Evolutionary conservation across 2,113 vertebrate genomes (phyloP).

Genomic region (Catagonus wagneri): DNA sequence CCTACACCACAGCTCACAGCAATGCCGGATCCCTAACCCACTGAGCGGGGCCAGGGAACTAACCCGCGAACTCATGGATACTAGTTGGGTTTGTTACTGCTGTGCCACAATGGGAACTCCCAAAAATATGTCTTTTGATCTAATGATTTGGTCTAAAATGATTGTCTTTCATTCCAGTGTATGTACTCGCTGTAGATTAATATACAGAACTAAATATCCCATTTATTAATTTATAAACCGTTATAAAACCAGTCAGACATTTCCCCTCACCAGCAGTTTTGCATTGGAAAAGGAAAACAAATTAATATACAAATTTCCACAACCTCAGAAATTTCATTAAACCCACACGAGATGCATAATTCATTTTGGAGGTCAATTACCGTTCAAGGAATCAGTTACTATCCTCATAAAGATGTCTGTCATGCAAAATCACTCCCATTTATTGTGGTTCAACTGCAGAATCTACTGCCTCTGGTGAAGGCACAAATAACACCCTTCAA

Average conservation of each 20-base stretch:
- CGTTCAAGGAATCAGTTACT: constrained; percentile 8
- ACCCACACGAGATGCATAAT: background rate
- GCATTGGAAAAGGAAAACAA: constrained; percentile 57
- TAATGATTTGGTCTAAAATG: constrained; percentile 25
- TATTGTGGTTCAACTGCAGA: background rate
- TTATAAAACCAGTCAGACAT: constrained; percentile 67
- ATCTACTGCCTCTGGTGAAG: background rate
- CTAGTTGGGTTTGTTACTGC: too few species aligned
- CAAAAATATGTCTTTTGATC: background rate
- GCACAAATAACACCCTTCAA: background rate
- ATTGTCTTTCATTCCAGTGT: constrained; percentile 77
- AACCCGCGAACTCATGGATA: too few species aligned
- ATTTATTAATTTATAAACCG: constrained; percentile 76
- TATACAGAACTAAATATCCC: constrained; percentile 79
- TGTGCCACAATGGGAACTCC: too few species aligned
- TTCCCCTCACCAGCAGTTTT: constrained; percentile 52
- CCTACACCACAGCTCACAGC: too few species aligned
- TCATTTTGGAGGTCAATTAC: constrained; percentile 67
- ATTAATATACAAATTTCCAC: constrained; percentile 61
- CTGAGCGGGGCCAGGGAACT: too few species aligned
- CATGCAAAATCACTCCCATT: background rate
- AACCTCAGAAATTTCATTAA: constrained; percentile 66
- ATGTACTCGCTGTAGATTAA: constrained; percentile 62
- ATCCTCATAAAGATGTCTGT: background rate
- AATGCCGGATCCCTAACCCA: too few species aligned